These are phyloP conservation scores for Lycopodina hypogea DNA, from an alignment of 37 sponge, comb jelly and placozoan genomes.

Conservation along the genomic window DNA sequence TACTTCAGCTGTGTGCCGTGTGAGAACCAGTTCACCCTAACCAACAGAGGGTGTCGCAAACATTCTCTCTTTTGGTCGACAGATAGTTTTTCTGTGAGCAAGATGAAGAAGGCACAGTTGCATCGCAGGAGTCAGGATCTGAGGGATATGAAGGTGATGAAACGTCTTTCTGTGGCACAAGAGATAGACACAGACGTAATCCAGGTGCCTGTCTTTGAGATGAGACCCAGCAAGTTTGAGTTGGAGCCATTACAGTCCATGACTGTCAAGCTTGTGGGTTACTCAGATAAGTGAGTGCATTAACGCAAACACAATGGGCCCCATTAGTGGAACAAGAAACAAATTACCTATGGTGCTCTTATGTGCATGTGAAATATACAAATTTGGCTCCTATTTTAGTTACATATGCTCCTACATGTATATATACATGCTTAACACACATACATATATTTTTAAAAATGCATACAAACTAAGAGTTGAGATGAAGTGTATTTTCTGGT, in stretches of 20 bases:
- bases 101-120: constrained; percentile 58
- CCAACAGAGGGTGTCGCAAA: constrained; percentile 62
- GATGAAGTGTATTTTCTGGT: no score
- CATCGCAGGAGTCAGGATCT: constrained; percentile 26
- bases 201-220: constrained; percentile 70
- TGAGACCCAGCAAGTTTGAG: constrained; percentile 79
- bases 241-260: constrained; percentile 68
- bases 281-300: constrained; percentile 40
- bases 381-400: no score
- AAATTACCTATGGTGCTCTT: no score
- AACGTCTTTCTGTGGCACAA: no score
- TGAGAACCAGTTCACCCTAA: constrained; percentile 67
- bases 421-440: no score
- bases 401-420: no score
- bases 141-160: constrained; percentile 14
- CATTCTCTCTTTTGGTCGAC: constrained; percentile 91
- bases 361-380: no score
- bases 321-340: no score
- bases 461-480: no score
- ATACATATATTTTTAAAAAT: no score
- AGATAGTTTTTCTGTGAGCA: constrained; percentile 73
- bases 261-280: constrained; percentile 55
- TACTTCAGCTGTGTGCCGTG: constrained; percentile 77
- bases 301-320: neutral
- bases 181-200: neutral